Percentiles rank a stretch among this genome's conserved stretches.
These are phyloP conservation scores for Notodonta ziczac DNA, from an alignment of 2,888 invertebrate genomes.

Conservation along the genomic window DNA sequence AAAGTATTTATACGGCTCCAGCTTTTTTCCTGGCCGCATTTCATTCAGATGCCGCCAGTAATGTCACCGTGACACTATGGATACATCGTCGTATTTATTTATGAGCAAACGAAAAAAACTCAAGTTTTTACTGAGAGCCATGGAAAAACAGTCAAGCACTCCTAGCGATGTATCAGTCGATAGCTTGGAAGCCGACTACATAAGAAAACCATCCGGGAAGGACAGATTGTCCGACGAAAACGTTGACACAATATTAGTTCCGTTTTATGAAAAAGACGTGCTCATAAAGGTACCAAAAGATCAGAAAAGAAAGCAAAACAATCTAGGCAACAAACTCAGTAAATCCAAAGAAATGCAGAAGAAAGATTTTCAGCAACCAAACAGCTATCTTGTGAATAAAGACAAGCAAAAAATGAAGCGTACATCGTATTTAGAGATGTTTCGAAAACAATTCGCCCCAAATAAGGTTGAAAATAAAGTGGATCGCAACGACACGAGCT, in stretches of 20 bases:
- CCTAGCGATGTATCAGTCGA: slow-evolving; percentile 69
- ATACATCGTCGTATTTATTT: slow-evolving; percentile 61
- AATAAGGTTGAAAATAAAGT: slow-evolving; percentile 32
- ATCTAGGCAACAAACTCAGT: slow-evolving; percentile 34
- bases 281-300: slow-evolving; percentile 71
- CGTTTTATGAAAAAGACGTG: slow-evolving; percentile 78
- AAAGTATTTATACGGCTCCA: background rate
- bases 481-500: slow-evolving; percentile 61
- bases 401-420: slow-evolving; percentile 49
- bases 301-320: slow-evolving; percentile 47
- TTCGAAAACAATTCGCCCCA: slow-evolving; percentile 67
- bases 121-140: slow-evolving; percentile 47
- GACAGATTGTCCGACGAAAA: slow-evolving; percentile 50
- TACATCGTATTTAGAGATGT: slow-evolving; percentile 68
- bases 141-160: slow-evolving; percentile 62
- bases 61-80: slow-evolving; percentile 50
- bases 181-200: slow-evolving; percentile 65
- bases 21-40: slow-evolving; percentile 15
- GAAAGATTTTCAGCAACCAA: slow-evolving; percentile 43
- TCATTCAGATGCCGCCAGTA: slow-evolving; percentile 1
- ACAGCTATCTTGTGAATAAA: slow-evolving; percentile 66
- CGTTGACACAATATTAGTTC: slow-evolving; percentile 75
- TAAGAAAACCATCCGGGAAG: slow-evolving; percentile 45
- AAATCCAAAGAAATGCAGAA: slow-evolving; percentile 38
- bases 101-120: slow-evolving; percentile 57